Conservation (phyloP, 2,797 vertebrate genomes). For the Myripristis murdjan region DNA sequence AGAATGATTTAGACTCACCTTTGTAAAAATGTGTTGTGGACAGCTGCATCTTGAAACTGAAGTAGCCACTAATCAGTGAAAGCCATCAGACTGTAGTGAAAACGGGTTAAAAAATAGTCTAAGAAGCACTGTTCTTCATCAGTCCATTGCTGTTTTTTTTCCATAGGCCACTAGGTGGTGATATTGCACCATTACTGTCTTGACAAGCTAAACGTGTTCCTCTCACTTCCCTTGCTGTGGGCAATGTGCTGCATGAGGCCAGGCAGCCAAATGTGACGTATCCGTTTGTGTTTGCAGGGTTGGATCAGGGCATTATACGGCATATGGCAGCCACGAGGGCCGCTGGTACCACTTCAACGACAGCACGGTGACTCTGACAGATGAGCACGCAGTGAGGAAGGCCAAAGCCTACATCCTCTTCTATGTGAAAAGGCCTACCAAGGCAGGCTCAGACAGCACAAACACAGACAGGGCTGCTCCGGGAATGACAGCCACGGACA, state of each 20-base stretch:
- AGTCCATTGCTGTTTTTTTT: constrained; percentile 37
- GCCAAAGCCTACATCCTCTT: constrained; percentile 99
- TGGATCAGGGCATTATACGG: constrained; percentile 98
- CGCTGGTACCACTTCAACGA: constrained; percentile 99
- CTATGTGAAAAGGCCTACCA: constrained; percentile 91
- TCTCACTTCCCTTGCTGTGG: constrained; percentile 12
- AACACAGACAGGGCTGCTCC: constrained; percentile 13
- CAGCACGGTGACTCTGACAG: constrained; percentile 95
- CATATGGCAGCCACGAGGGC: constrained; percentile 93
- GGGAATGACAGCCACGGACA: constrained; percentile 18
- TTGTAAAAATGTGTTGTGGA: constrained; percentile 32
- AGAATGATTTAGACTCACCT: constrained; percentile 40
- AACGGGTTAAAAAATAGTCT: constrained; percentile 14
- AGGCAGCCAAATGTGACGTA: constrained; percentile 44
- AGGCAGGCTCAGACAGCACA: constrained; percentile 74
- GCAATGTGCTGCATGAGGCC: constrained; percentile 19
- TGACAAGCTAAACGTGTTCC: neutral
- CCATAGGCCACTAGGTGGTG: constrained; percentile 61
- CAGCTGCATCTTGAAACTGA: constrained; percentile 51
- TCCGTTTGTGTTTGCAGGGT: constrained; percentile 85
- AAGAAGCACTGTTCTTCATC: neutral
- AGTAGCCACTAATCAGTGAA: constrained; percentile 33
- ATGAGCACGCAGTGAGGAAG: constrained; percentile 94
- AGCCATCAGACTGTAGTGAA: constrained; percentile 19
- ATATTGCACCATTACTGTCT: constrained; percentile 34